Conservation (phyloP, 2,888 invertebrate species). For the Cryptophagus acutangulus region DNA sequence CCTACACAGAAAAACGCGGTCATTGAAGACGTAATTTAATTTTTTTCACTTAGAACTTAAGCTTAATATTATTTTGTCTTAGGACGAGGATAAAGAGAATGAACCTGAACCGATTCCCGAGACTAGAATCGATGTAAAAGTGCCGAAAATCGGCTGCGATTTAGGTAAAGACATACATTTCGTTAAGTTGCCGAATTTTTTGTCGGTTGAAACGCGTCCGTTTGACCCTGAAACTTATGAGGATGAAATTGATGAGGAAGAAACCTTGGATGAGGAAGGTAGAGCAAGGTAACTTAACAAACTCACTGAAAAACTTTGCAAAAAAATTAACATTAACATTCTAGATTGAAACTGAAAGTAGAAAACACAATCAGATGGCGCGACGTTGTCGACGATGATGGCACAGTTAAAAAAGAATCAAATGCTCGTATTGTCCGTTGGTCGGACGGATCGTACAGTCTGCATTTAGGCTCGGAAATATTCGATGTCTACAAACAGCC, state of each 20-base stretch:
- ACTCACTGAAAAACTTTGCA: background rate
- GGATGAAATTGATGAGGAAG: slow-evolving; percentile 98
- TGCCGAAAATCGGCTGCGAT: slow-evolving; percentile 91
- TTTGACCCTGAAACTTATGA: slow-evolving; percentile 94
- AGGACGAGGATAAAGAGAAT: slow-evolving; percentile 63
- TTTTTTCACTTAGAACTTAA: slow-evolving; percentile 27
- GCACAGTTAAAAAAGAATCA: slow-evolving; percentile 79
- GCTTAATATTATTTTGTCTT: slow-evolving; percentile 21
- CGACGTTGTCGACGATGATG: slow-evolving; percentile 74
- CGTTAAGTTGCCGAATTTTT: slow-evolving; percentile 95
- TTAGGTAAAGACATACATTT: slow-evolving; percentile 90
- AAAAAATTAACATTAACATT: slow-evolving; percentile 9
- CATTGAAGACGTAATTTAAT: slow-evolving; percentile 34
- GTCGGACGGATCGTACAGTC: slow-evolving; percentile 97
- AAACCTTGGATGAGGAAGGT: slow-evolving; percentile 96
- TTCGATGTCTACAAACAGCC: slow-evolving; percentile 97
- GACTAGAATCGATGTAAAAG: slow-evolving; percentile 93
- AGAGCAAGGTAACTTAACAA: slow-evolving; percentile 62
- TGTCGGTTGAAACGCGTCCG: slow-evolving; percentile 95
- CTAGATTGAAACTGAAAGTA: slow-evolving; percentile 84
- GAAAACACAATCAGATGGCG: slow-evolving; percentile 98
- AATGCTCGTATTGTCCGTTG: slow-evolving; percentile 94
- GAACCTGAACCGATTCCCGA: slow-evolving; percentile 82
- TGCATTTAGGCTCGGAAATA: slow-evolving; percentile 95
- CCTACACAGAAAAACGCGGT: slow-evolving; percentile 21